Evolutionary conservation across 2,888 invertebrate species (phyloP).

Genomic region (Euphydryas editha): DNA sequence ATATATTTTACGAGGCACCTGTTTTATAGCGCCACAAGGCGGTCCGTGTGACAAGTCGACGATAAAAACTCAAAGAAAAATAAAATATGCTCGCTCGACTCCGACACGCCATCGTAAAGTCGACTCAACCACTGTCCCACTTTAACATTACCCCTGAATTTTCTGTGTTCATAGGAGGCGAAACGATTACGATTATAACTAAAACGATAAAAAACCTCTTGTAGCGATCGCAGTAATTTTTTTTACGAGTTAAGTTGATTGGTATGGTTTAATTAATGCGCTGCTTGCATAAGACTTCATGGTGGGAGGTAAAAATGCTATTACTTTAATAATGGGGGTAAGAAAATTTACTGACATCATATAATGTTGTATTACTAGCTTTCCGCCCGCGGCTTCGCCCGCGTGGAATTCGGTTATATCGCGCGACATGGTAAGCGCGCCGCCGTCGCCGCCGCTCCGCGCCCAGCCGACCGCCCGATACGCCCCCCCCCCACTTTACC

Average conservation of each 20-base stretch:
- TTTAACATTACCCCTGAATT: slow-evolving; percentile 6
- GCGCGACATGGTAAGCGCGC: no score
- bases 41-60: slow-evolving; percentile 24
- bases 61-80: slow-evolving; percentile 34
- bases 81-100: slow-evolving; percentile 34
- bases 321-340: not conserved
- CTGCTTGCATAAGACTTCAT: not conserved
- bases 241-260: slow-evolving; percentile 9
- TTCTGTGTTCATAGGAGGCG: not conserved
- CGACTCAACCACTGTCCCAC: slow-evolving; percentile 24
- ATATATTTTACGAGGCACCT: slow-evolving; percentile 28
- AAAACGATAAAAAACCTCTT: not conserved
- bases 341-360: slow-evolving; percentile 2
- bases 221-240: not conserved
- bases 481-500: no score
- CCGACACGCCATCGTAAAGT: slow-evolving; percentile 32
- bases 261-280: slow-evolving; percentile 1
- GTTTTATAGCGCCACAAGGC: slow-evolving; percentile 18
- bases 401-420: no score
- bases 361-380: not conserved
- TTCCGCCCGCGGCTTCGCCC: no score
- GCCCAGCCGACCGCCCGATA: no score
- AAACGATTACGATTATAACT: slow-evolving; percentile 8
- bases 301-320: not conserved
- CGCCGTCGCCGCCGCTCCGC: no score